A percentile compares a stretch with the other conserved stretches of the same genome.
Conservation (phyloP, 2,888 invertebrate genomes). For the Gymnosoma rotundatum region DNA sequence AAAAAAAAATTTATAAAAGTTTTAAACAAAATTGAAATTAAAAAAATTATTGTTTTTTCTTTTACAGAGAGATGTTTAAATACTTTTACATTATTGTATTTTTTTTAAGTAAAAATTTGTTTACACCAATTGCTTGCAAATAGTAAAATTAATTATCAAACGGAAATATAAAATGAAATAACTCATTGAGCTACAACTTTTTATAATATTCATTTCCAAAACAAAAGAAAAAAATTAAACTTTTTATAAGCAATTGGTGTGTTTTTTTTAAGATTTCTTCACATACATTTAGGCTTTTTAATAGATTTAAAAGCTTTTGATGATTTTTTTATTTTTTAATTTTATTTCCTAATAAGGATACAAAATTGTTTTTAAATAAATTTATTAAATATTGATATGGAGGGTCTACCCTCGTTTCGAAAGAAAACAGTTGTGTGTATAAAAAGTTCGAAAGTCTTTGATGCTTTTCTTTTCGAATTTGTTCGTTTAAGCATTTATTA, state of each 20-base stretch:
- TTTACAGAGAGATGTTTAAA: conserved; percentile 35
- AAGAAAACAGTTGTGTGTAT: conserved; percentile 46
- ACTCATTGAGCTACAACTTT: neutral
- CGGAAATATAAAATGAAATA: neutral
- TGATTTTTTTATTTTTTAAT: conserved; percentile 42
- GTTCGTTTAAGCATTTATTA: conserved; percentile 64
- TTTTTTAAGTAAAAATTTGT: conserved; percentile 53
- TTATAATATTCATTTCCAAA: conserved; percentile 5
- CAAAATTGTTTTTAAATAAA: conserved; percentile 15
- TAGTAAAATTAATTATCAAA: neutral
- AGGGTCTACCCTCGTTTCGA: conserved; percentile 46
- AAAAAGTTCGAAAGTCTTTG: conserved; percentile 58
- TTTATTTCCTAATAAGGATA: conserved; percentile 48
- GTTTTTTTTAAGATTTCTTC: conserved; percentile 49
- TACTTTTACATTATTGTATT: conserved; percentile 50
- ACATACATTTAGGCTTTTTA: conserved; percentile 64
- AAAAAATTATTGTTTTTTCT: conserved; percentile 20
- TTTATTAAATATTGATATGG: conserved; percentile 49
- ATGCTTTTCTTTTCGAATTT: conserved; percentile 32
- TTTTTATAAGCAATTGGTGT: conserved; percentile 40
- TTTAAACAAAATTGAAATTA: conserved; percentile 22
- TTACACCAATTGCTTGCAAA: conserved; percentile 45
- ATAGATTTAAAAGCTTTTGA: conserved; percentile 59
- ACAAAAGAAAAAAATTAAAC: neutral
- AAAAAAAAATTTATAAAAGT: conserved; percentile 41